phyloP scores from a whole-genome alignment of 1,140 invertebrate species.

The Cephus cinctus region DNA sequence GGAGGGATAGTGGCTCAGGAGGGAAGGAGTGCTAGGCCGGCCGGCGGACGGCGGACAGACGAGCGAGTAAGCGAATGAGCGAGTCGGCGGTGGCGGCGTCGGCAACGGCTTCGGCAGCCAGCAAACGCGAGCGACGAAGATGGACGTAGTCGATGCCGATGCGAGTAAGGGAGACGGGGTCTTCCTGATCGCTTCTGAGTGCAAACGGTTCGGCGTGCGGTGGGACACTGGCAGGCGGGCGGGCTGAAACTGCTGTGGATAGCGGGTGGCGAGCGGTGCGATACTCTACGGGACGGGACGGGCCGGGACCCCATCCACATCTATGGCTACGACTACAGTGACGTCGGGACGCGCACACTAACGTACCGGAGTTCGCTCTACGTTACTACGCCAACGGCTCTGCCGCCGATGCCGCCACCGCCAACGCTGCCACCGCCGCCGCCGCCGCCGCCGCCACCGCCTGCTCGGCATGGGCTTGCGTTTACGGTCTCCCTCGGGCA shows the following conservation, averaged over 20 bases:
- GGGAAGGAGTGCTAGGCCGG: too few relatives aligned
- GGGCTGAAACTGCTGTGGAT: conserved; percentile 39
- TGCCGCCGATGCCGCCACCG: conserved; percentile 14
- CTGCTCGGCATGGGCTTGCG: conserved; percentile 37
- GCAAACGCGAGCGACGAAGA: neutral
- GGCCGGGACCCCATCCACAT: conserved; percentile 48
- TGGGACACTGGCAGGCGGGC: conserved; percentile 47
- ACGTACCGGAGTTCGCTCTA: conserved; percentile 22
- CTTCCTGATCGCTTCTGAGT: conserved; percentile 46
- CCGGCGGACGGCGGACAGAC: neutral
- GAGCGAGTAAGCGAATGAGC: neutral
- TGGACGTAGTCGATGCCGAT: too few relatives aligned
- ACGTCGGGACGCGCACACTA: too few relatives aligned
- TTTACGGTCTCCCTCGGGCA: conserved; percentile 30
- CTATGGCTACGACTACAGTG: too few relatives aligned
- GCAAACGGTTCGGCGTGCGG: conserved; percentile 54
- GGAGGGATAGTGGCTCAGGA: too few relatives aligned
- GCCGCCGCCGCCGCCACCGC: conserved; percentile 21
- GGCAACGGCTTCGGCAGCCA: conserved; percentile 29
- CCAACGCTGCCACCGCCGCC: neutral
- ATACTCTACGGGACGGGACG: conserved; percentile 45
- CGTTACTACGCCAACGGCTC: conserved; percentile 27
- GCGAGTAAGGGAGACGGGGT: neutral
- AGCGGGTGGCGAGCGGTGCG: conserved; percentile 45
- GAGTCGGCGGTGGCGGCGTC: conserved; percentile 24